These are phyloP conservation scores for Orycteropus afer DNA, from an alignment of 2,113 vertebrate genomes.

Conservation along the genomic window DNA sequence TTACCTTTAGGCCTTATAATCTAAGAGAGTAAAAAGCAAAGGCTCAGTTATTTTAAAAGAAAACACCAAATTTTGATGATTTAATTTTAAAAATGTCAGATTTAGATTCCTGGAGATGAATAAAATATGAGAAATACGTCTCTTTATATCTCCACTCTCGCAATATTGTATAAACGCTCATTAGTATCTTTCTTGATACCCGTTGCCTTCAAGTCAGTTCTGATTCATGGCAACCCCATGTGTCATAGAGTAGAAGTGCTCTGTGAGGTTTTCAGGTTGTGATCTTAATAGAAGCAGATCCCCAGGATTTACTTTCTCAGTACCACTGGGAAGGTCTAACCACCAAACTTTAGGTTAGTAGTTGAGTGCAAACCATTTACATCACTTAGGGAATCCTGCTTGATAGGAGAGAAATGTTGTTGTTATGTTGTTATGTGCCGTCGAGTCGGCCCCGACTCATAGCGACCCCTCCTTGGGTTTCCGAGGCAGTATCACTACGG, in stretches of 20 bases:
- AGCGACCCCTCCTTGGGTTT: too few species aligned
- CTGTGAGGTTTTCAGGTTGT: neutral
- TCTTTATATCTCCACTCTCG: slow-evolving; percentile 32
- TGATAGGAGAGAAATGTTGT: slow-evolving; percentile 9
- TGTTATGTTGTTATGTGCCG: too few species aligned
- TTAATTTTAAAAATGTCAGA: slow-evolving; percentile 33
- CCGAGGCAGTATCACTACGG: too few species aligned
- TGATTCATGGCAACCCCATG: neutral
- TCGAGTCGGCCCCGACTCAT: too few species aligned
- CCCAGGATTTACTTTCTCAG: neutral
- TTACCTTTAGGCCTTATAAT: slow-evolving; percentile 49
- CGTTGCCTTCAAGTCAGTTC: neutral
- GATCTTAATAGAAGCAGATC: neutral
- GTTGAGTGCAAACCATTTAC: neutral
- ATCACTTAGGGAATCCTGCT: neutral
- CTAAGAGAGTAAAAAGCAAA: slow-evolving; percentile 49
- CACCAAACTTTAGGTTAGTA: neutral
- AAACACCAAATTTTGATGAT: neutral
- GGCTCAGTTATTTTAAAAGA: slow-evolving; percentile 12
- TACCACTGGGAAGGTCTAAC: neutral
- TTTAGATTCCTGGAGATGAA: slow-evolving; percentile 49
- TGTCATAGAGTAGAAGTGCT: neutral
- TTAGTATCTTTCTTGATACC: neutral
- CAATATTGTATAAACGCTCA: slow-evolving; percentile 3
- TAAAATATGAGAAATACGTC: slow-evolving; percentile 18